These are phyloP conservation scores for Pandemis corylana DNA, from an alignment of 2,888 invertebrate genomes.

Conservation along the genomic window DNA sequence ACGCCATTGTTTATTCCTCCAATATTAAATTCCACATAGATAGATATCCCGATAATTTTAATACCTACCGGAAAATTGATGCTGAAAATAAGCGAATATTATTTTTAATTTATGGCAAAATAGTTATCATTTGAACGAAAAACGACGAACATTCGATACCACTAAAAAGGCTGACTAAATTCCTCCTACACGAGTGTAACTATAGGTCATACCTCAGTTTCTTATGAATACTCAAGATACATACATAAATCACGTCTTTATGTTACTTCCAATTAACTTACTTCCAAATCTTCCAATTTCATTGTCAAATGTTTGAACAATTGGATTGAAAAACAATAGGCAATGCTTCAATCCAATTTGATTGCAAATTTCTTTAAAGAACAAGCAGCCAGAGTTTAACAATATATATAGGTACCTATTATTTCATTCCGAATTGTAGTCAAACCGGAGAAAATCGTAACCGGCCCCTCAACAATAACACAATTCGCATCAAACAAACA, in stretches of 20 bases:
- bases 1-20: too few relatives aligned
- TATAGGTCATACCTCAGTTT: too few relatives aligned
- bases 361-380: conserved; percentile 10
- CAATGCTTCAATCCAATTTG: background rate
- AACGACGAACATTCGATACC: too few relatives aligned
- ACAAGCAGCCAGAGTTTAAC: conserved; percentile 5
- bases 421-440: background rate
- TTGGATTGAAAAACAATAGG: background rate
- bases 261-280: background rate
- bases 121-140: too few relatives aligned
- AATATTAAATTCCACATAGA: too few relatives aligned
- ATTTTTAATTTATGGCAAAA: too few relatives aligned
- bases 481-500: conserved; percentile 19
- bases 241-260: background rate
- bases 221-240: background rate
- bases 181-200: too few relatives aligned
- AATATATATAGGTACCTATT: conserved; percentile 3
- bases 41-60: too few relatives aligned
- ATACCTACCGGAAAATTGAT: too few relatives aligned
- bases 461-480: conserved; percentile 8
- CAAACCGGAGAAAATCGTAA: background rate
- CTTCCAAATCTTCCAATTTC: background rate
- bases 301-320: background rate
- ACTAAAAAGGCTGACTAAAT: too few relatives aligned
- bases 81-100: too few relatives aligned